Evolutionary conservation across 92 coral and sea anemone genomes (phyloP), one percentile per base, ranked within the genome.

Genomic region (Muricea muricata): DNA sequence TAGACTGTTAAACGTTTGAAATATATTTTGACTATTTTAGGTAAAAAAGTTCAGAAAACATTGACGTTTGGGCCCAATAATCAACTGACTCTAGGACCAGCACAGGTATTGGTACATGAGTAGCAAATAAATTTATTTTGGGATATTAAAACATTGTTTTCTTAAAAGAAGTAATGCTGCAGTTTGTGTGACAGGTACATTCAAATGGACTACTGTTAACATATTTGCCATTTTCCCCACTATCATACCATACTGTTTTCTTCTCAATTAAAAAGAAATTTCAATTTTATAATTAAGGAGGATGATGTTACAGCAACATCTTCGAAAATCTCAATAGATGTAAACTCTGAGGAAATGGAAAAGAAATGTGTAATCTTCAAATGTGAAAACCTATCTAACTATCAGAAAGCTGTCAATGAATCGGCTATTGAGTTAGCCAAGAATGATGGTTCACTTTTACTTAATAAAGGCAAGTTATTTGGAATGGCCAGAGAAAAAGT

Each of bases 401-500:
- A 81, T 40, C 65, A 47, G 86, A 81, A 65, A 32, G 77, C 86
- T 61, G 65, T 81, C 33, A 81, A 81, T 45, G 42, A 67, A 3
- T 66, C 86, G 26, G 47, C 63, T 57, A 42, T 81, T 9, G 78
- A 65, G 33, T 67, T 81, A 30, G 45, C 20, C 3, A 84, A 56
- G 52, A 37, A 42, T 0, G 65, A 85, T 85, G 83, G 58, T 55
- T 15, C 68, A 5, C 89, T 85, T 75, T 71, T 85, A 41, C 78
- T 55, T 21, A 75, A 75, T 58, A 65, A 65, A 65, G 89, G 89
- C 18, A 71, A 79, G 54, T 34, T 77, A 30, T 79, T 86, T 37
- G 71, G 69, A 18, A 55, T 78, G 34, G 89, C 89, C 24, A 77
- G 80, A 48, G n/a, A 86, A 32, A 86, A 78, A 31, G 89, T 86